phyloP scores from a whole-genome alignment of 37 sponge, comb jelly and placozoan species.

The Aplysina aerophoba region DNA sequence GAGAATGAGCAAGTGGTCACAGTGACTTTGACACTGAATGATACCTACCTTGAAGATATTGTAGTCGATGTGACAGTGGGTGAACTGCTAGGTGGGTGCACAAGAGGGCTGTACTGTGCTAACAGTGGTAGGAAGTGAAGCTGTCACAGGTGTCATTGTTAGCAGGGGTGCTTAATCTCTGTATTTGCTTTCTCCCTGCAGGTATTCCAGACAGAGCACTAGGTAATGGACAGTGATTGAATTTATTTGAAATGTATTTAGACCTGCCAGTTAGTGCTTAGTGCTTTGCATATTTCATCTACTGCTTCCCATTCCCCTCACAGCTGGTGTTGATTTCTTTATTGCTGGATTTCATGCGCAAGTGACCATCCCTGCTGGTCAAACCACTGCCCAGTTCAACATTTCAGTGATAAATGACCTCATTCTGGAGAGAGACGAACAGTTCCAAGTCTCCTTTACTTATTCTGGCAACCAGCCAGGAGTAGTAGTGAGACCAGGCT shows the following conservation, averaged over 20 bases:
- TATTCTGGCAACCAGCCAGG: slow-evolving; percentile 13
- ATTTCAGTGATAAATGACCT: not conserved
- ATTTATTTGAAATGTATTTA: too few species aligned
- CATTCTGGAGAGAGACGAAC: slow-evolving; percentile 5
- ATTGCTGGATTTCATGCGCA: not conserved
- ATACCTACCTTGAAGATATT: not conserved
- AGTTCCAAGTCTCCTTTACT: not conserved
- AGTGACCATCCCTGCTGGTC: slow-evolving; percentile 6
- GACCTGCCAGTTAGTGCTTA: too few species aligned
- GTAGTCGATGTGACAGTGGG: not conserved
- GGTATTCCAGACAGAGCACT: too few species aligned
- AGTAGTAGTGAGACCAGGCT: not conserved
- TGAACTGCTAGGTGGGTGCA: not conserved
- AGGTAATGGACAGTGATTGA: too few species aligned
- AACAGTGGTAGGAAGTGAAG: too few species aligned
- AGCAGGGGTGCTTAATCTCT: too few species aligned
- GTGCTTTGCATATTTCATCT: too few species aligned
- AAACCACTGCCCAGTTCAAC: not conserved
- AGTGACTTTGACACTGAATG: slow-evolving; percentile 4
- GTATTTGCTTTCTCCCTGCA: too few species aligned
- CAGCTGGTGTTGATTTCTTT: slow-evolving; percentile 14
- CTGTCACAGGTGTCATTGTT: too few species aligned
- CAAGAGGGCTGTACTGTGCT: not conserved
- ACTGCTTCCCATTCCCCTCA: too few species aligned
- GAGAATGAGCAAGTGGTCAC: slow-evolving; percentile 6